Conservation (phyloP, 1,140 invertebrate species). For the Anastatus disparis region DNA sequence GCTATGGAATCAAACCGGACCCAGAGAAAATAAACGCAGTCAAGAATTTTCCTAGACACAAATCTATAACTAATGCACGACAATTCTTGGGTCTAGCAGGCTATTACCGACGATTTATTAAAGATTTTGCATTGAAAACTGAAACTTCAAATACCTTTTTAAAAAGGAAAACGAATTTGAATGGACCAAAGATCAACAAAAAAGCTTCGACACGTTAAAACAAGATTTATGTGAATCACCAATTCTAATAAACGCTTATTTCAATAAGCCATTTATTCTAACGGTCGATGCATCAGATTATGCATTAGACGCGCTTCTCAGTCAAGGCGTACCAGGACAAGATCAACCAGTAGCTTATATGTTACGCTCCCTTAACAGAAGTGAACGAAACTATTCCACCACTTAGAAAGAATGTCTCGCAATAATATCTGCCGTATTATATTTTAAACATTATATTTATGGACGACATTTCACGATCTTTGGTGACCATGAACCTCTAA, state of each 20-base stretch:
- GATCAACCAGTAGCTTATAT: neutral
- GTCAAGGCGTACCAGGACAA: constrained; percentile 40
- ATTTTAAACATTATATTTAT: too few relatives aligned
- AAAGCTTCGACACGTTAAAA: neutral
- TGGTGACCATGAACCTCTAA: too few relatives aligned
- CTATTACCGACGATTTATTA: constrained; percentile 18
- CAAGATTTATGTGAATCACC: constrained; percentile 28
- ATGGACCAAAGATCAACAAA: neutral
- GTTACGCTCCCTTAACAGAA: too few relatives aligned
- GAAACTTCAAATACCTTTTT: neutral
- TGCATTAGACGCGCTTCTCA: constrained; percentile 55
- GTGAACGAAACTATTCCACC: too few relatives aligned
- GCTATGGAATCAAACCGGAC: too few relatives aligned
- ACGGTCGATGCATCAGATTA: constrained; percentile 58
- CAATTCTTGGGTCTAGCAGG: constrained; percentile 9
- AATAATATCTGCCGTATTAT: too few relatives aligned
- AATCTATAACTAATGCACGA: neutral
- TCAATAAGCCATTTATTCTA: constrained; percentile 53
- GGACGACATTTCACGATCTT: too few relatives aligned
- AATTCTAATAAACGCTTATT: constrained; percentile 55
- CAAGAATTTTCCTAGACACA: neutral
- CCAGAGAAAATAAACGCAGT: too few relatives aligned
- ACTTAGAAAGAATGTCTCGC: too few relatives aligned
- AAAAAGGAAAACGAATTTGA: neutral
- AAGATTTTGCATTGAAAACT: neutral